Conservation (phyloP, 1,140 invertebrate genomes). For the Platorchestia sp. region DNA sequence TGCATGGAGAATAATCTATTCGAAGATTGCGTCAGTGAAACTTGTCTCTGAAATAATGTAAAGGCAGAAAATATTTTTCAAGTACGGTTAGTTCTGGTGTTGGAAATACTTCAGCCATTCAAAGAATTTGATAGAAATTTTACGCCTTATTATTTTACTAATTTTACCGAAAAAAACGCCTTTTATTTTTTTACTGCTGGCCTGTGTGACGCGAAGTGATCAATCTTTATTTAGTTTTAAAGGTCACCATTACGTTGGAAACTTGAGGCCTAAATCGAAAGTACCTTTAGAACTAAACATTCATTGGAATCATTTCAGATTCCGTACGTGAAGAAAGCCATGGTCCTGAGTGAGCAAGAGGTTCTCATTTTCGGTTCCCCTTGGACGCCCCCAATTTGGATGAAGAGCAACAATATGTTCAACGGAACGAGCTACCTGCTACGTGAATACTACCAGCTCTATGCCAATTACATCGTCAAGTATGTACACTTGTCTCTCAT, state of each 20-base stretch:
- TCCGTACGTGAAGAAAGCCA: slow-evolving; percentile 77
- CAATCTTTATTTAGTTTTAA: neutral
- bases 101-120: neutral
- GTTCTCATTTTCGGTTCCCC: slow-evolving; percentile 78
- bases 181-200: neutral
- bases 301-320: slow-evolving; percentile 73
- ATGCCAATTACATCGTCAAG: slow-evolving; percentile 85
- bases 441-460: slow-evolving; percentile 81
- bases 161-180: neutral
- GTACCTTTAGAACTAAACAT: no score
- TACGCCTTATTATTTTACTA: neutral
- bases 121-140: neutral
- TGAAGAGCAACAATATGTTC: slow-evolving; percentile 85
- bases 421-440: slow-evolving; percentile 76
- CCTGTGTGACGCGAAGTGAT: neutral
- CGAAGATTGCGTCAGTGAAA: no score
- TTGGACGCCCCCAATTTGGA: slow-evolving; percentile 92
- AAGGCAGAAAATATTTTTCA: no score
- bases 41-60: no score
- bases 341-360: slow-evolving; percentile 70
- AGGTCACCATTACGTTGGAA: neutral
- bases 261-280: no score
- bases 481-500: slow-evolving; percentile 67
- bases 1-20: no score
- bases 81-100: no score